These are phyloP conservation scores for Stomatorhinus ivindoensis DNA, from an alignment of 2,113 vertebrate species.

Conservation along the genomic window DNA sequence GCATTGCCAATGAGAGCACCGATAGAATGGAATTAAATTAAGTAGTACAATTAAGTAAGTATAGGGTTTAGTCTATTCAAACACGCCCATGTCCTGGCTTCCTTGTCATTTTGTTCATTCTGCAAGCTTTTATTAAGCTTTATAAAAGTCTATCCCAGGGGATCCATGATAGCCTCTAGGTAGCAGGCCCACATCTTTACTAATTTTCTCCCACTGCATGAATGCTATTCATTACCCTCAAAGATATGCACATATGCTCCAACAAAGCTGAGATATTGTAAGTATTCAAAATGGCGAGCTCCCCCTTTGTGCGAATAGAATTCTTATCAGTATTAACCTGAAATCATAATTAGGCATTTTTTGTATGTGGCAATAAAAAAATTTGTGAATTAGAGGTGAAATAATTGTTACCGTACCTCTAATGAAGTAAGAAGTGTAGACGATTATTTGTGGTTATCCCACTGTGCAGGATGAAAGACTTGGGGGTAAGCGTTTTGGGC, in stretches of 20 bases:
- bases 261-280: slow-evolving; percentile 18
- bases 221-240: slow-evolving; percentile 35
- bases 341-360: slow-evolving; percentile 4
- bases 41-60: slow-evolving; percentile 11
- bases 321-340: slow-evolving; percentile 3
- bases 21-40: slow-evolving; percentile 48
- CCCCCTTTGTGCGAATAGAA: slow-evolving; percentile 6
- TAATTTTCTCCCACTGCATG: slow-evolving; percentile 63
- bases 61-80: slow-evolving; percentile 50
- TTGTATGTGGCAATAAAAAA: background rate
- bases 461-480: background rate
- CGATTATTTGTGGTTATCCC: background rate
- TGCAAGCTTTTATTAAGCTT: slow-evolving; percentile 66
- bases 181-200: slow-evolving; percentile 56
- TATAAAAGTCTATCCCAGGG: slow-evolving; percentile 63
- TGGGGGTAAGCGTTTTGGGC: background rate
- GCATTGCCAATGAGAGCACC: background rate
- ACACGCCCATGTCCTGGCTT: slow-evolving; percentile 58
- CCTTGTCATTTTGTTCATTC: slow-evolving; percentile 61
- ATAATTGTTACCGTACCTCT: background rate
- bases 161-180: slow-evolving; percentile 59
- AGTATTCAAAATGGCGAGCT: slow-evolving; percentile 4
- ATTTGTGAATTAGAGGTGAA: too few relatives aligned
- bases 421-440: background rate
- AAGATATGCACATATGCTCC: slow-evolving; percentile 5